Base-by-base conservation (phyloP, 2,797 vertebrate species). In the Anableps anableps region DNA sequence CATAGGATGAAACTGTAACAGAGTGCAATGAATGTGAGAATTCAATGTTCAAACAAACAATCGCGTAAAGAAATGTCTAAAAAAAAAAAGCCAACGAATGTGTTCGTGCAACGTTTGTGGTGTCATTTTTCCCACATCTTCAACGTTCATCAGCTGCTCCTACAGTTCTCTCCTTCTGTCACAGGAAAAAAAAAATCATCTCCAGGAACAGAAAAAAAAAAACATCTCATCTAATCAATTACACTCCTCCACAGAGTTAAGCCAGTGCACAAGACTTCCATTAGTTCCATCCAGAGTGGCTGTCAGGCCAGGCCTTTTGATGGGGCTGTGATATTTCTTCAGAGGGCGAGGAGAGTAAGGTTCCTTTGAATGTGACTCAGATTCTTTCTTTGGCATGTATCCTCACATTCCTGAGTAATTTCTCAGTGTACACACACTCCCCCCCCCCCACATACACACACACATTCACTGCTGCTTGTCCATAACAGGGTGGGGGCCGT, bases 391-490 rank as follows among this genome's bases (percentile, higher is more conserved):
- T 94, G 93, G 94, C 94, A 93, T 87, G 89, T 78, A 88, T 95
- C 92, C 91, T 90, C 89, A 88, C 91, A 95, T 95, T 95, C 94
- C 93, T 92, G 85, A 80, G 93, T 94, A 90, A 95, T 95, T 94
- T 94, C 88, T 93, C 90, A 88, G 91, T 80, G 86, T 83, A 90
- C 88, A 75, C 85, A 78, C 72, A 19, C 77, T 51, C 82, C 60
- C 72, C 23, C 78, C 77, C 72, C 78, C 83, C 77, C 60, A 73
- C 55, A 80, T 73, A 81, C 83, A 82, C 66, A 80, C 72, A 79
- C 81, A 81, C 55, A 75, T 58, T 78, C 60, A 60, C 50, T 45
- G 74, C 79, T 72, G 82, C 81, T 79, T 75, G 88, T 86, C 89
- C 79, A 72, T 55, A 75, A 84, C 86, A 60, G 14, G 29, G 16